These are phyloP conservation scores for Sarcophaga subvicina DNA, from an alignment of 2,888 invertebrate genomes.

Conservation along the genomic window DNA sequence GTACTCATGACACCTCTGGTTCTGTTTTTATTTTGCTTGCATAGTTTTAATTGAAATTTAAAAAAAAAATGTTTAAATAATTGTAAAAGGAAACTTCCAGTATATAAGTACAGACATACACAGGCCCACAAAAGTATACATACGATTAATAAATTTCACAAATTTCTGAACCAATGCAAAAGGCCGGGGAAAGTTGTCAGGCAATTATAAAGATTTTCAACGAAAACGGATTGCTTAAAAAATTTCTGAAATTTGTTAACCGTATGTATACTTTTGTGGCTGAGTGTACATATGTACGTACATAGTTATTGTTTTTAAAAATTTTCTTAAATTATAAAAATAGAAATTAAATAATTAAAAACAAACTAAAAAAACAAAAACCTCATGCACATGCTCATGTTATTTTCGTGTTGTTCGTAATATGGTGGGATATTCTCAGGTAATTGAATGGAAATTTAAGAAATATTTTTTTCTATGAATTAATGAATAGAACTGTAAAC, in stretches of 20 bases:
- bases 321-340: neutral
- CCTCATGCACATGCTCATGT: too few relatives aligned
- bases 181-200: too few relatives aligned
- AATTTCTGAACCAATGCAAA: too few relatives aligned
- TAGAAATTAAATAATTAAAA: constrained; percentile 14
- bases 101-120: neutral
- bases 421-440: constrained; percentile 13
- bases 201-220: too few relatives aligned
- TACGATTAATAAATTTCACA: too few relatives aligned
- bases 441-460: constrained; percentile 4
- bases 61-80: neutral
- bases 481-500: neutral
- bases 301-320: neutral
- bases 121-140: too few relatives aligned
- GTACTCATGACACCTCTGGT: too few relatives aligned
- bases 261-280: too few relatives aligned
- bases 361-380: neutral
- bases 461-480: neutral
- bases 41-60: too few relatives aligned
- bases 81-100: neutral
- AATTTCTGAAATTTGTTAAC: too few relatives aligned
- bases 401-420: neutral
- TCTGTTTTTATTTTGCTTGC: too few relatives aligned
- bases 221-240: too few relatives aligned
- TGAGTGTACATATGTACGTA: neutral